Percentiles rank a stretch among this genome's conserved stretches.
Evolutionary conservation across 2,113 vertebrate species (phyloP).

Genomic region (Spilogale gracilis): DNA sequence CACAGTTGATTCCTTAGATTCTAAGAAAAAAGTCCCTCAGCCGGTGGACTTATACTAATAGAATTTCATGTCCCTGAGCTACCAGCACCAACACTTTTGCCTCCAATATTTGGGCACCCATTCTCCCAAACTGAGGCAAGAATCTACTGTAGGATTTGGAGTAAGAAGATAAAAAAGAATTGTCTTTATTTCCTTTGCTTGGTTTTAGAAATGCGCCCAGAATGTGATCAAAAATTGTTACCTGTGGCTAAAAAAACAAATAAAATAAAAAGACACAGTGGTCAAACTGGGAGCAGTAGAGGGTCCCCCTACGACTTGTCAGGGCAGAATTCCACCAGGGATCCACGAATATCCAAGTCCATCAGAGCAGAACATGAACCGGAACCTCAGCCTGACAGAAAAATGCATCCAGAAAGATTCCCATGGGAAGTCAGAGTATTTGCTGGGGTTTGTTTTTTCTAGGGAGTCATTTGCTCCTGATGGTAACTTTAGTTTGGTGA

Average conservation of each 20-base stretch:
- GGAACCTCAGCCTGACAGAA: not conserved
- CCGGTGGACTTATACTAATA: not conserved
- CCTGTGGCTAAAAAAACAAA: not conserved
- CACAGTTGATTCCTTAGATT: conserved; percentile 15
- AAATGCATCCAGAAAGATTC: not conserved
- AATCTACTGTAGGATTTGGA: not conserved
- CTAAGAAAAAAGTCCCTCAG: not conserved
- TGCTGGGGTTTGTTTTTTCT: not conserved
- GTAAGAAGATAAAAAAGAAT: not conserved
- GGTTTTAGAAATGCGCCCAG: not conserved
- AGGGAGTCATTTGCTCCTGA: not conserved
- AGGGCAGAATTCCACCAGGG: not conserved
- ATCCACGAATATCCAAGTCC: not conserved
- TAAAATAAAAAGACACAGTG: not conserved
- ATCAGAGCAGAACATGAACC: not conserved
- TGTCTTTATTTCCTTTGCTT: not conserved
- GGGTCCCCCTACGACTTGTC: not conserved
- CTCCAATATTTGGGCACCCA: not conserved
- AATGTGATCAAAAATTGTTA: not conserved
- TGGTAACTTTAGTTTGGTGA: not conserved
- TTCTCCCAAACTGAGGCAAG: not conserved
- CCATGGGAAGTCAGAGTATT: not conserved
- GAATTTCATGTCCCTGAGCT: not conserved
- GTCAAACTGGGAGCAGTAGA: not conserved
- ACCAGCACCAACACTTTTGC: not conserved